A percentile compares a stretch with the other conserved stretches of the same genome.
These are phyloP conservation scores for Celastrina argiolus DNA, from an alignment of 2,888 invertebrate genomes.

Conservation along the genomic window DNA sequence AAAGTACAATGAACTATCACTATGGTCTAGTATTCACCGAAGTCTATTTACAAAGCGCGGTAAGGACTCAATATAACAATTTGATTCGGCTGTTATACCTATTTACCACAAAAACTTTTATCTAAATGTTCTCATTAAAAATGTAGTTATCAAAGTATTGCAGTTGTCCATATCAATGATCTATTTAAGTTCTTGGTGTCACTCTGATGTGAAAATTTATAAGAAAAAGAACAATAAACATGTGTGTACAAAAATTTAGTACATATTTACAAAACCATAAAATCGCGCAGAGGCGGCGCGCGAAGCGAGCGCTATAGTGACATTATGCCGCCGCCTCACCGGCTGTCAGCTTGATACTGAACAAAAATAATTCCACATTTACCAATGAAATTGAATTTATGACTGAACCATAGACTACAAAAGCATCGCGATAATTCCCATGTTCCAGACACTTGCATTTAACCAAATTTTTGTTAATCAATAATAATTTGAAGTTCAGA, in stretches of 20 bases:
- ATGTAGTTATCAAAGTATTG: constrained; percentile 52
- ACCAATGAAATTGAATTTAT: not conserved
- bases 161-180: constrained; percentile 35
- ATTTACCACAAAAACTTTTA: constrained; percentile 30
- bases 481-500: too few species aligned
- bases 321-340: constrained; percentile 70
- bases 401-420: not conserved
- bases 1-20: constrained; percentile 10
- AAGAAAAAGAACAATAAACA: constrained; percentile 44
- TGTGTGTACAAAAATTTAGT: constrained; percentile 50
- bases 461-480: too few species aligned
- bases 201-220: constrained; percentile 42
- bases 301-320: constrained; percentile 46
- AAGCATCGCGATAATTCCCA: too few species aligned
- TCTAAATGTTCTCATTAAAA: constrained; percentile 39
- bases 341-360: constrained; percentile 77
- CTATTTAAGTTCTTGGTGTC: constrained; percentile 31
- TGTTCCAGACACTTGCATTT: too few species aligned
- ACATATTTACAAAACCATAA: constrained; percentile 55
- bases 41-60: constrained; percentile 15
- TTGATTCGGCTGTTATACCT: constrained; percentile 35
- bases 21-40: not conserved
- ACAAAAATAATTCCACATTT: constrained; percentile 41
- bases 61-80: constrained; percentile 27
- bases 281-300: constrained; percentile 73